These are phyloP conservation scores for Heloderma charlesbogerti DNA, from an alignment of 2,113 vertebrate species.

Conservation along the genomic window DNA sequence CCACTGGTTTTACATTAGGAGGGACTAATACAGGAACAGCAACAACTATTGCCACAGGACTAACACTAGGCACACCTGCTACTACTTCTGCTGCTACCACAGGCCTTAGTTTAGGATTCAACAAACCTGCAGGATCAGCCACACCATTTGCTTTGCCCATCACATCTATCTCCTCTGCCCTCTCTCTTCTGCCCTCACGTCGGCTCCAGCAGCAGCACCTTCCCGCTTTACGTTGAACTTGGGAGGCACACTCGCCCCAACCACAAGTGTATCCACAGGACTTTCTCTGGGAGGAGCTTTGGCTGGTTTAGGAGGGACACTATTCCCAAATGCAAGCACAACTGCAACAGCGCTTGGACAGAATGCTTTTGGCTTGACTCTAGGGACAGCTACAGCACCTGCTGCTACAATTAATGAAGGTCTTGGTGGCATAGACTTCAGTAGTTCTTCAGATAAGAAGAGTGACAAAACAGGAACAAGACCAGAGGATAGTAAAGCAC, in stretches of 20 bases:
- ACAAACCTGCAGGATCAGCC: constrained; percentile 92
- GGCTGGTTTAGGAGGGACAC: constrained; percentile 81
- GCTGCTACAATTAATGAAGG: constrained; percentile 83
- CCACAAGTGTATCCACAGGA: constrained; percentile 79
- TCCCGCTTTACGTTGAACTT: constrained; percentile 88
- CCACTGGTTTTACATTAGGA: constrained; percentile 90
- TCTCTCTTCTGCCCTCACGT: constrained; percentile 89
- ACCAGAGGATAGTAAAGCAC: constrained; percentile 95
- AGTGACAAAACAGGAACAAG: constrained; percentile 90
- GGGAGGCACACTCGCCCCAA: constrained; percentile 77
- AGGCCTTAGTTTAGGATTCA: constrained; percentile 92
- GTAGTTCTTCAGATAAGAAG: constrained; percentile 94
- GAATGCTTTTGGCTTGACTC: constrained; percentile 84
- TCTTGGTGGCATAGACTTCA: constrained; percentile 97
- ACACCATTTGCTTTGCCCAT: constrained; percentile 89
- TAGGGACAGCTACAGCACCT: constrained; percentile 75
- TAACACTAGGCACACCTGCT: constrained; percentile 82
- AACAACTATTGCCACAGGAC: constrained; percentile 80
- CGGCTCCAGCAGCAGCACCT: constrained; percentile 86
- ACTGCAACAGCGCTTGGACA: constrained; percentile 85
- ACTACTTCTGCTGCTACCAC: constrained; percentile 80
- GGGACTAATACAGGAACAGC: constrained; percentile 80
- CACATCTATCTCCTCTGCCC: constrained; percentile 84
- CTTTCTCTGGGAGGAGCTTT: constrained; percentile 84
- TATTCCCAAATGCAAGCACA: constrained; percentile 86